Conservation (phyloP, 30 jellyfish, hydroid and myxozoan genomes). For the Aurelia sp. region DNA sequence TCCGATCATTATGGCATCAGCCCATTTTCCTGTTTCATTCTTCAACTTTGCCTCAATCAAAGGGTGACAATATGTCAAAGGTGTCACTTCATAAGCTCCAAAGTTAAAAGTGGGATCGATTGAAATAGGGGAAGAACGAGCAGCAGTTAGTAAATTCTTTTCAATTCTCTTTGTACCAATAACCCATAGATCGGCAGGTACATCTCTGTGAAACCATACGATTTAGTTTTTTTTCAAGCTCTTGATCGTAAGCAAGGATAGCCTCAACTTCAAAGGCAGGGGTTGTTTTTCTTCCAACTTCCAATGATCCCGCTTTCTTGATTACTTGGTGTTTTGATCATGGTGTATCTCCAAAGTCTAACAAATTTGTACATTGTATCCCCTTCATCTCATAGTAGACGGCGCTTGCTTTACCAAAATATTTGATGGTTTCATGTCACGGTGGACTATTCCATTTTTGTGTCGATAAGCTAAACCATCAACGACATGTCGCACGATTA, state of each 20-base stretch:
- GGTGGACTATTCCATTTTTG: too few relatives aligned
- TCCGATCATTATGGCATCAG: constrained; percentile 11
- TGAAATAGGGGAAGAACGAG: not conserved
- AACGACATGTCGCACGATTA: too few relatives aligned
- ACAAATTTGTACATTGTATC: not conserved
- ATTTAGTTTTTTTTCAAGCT: not conserved
- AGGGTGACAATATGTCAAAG: constrained; percentile 3
- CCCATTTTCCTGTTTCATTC: not conserved
- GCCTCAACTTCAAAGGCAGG: constrained; percentile 29
- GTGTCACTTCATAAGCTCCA: constrained; percentile 16
- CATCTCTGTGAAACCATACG: constrained; percentile 9
- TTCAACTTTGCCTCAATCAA: not conserved
- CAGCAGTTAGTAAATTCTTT: not conserved
- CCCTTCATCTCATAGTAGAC: not conserved
- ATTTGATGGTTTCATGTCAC: too few relatives aligned
- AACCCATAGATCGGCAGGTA: constrained; percentile 29
- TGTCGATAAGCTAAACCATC: too few relatives aligned
- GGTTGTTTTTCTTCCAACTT: not conserved
- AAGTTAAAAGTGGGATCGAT: constrained; percentile 5
- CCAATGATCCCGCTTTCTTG: not conserved
- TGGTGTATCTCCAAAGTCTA: constrained; percentile 18
- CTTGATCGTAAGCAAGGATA: not conserved
- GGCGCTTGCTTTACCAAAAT: not conserved
- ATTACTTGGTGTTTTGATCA: not conserved
- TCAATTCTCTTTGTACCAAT: not conserved